Evolutionary conservation across 2,888 invertebrate species (phyloP).

Genomic region (Netelia inedita): DNA sequence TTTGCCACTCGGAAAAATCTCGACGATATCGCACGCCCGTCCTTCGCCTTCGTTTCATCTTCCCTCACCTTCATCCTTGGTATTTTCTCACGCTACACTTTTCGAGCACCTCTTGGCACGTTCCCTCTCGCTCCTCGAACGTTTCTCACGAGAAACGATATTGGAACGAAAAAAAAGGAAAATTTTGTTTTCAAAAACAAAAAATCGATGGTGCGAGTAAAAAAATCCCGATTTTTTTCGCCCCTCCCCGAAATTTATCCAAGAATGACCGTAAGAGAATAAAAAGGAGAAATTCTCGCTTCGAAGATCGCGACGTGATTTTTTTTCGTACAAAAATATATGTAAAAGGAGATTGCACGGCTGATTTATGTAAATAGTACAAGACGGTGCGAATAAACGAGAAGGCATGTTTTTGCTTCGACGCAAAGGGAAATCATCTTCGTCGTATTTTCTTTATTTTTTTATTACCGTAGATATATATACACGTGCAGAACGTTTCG

Average conservation of each 20-base stretch:
- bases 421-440: background rate
- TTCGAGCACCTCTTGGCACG: conserved; percentile 45
- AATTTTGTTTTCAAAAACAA: background rate
- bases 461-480: no score
- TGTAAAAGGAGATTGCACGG: conserved; percentile 43
- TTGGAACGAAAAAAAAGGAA: background rate
- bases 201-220: background rate
- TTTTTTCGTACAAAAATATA: conserved; percentile 22
- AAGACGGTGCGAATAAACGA: conserved; percentile 51
- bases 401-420: conserved; percentile 18
- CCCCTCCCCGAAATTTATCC: background rate
- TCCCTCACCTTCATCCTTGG: conserved; percentile 23
- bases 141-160: conserved; percentile 34
- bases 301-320: conserved; percentile 7
- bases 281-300: background rate
- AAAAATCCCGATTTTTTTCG: background rate
- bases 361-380: conserved; percentile 65
- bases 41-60: conserved; percentile 31
- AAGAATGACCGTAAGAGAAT: background rate
- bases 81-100: conserved; percentile 40
- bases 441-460: no score
- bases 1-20: conserved; percentile 62
- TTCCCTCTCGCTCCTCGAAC: conserved; percentile 33
- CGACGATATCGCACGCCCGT: conserved; percentile 32
- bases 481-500: no score